Percentiles rank a stretch among this genome's conserved stretches.
These are phyloP conservation scores for Pseudotriccus pelzelni DNA, from an alignment of 2,797 vertebrate species.

Conservation along the genomic window DNA sequence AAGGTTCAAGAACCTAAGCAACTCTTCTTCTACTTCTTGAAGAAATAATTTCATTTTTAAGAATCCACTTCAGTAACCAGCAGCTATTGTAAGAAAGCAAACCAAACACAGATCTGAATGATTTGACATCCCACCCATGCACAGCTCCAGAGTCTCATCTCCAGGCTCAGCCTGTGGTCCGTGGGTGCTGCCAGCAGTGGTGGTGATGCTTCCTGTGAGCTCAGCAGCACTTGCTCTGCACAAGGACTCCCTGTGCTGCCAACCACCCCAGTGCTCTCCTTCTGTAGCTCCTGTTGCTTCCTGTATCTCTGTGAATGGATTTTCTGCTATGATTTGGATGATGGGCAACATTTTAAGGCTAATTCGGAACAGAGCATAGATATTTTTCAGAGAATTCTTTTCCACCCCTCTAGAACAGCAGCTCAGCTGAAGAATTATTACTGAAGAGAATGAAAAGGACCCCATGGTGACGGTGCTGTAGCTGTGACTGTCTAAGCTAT, in stretches of 20 bases:
- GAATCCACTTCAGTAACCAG: neutral
- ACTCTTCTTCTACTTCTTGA: neutral
- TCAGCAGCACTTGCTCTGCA: neutral
- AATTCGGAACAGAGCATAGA: neutral
- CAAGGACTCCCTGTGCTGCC: neutral
- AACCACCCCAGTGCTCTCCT: fast-evolving
- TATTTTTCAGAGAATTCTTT: neutral
- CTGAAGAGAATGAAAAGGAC: neutral
- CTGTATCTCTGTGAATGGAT: neutral
- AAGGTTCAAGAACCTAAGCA: neutral
- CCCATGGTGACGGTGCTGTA: neutral
- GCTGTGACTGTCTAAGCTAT: neutral
- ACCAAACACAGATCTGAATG: neutral
- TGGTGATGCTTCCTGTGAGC: neutral
- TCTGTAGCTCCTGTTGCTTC: neutral
- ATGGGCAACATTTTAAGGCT: neutral
- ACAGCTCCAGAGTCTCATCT: neutral
- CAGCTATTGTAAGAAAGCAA: neutral
- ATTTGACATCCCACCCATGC: fast-evolving
- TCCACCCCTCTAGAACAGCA: neutral
- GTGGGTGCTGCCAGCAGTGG: neutral
- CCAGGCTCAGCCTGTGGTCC: neutral
- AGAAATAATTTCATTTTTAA: neutral
- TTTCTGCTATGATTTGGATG: fast-evolving
- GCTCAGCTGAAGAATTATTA: neutral